Evolutionary conservation across 2,888 invertebrate genomes (phyloP), one percentile per base, ranked within the genome.

Genomic region (Ormyrus nitidulus): DNA sequence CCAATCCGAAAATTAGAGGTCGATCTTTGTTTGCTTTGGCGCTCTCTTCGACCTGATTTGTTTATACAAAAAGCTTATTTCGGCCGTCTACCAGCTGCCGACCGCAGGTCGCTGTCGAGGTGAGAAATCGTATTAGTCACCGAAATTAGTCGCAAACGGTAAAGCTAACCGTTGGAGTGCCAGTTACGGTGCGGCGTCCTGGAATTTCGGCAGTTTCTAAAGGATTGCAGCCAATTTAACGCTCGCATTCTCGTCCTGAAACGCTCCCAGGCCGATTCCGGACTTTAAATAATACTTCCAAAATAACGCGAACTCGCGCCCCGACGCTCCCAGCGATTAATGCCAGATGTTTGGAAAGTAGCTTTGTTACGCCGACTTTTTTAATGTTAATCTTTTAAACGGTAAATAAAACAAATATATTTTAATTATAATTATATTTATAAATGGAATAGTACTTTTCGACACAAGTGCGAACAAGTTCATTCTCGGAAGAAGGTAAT

Each of bases 211-310:
- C 81, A 66, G 71, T 81, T 83, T 83, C 80, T 79, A 81, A 80
- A 83, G 84, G 83, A 85, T 85, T 79, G 74, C 77, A 77, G 85
- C 85, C 85, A 86, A 88, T 85, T 87, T 84, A 80, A 83, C 81
- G 83, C 83, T 84, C 84, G 34, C 61, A 44, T 44, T 51, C 19
- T 68, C 34, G 34, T 2, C 34, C 34, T 34, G 34, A 2, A 2
- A 3, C 49, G 46, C 53, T 9, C 10, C 5, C 62, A 11, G n/a
- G 54, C n/a, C 34, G n/a, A 11, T 56, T 54, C 56, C 13, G 34
- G 44, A 48, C 65, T 62, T 59, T 62, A 54, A 49, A 73, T 68
- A 68, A 51, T 58, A 62, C 61, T 54, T 56, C 9, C 49, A 62
- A 76, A 68, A 71, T 53, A 3, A 61, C 51, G 9, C 9, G 51